Conservation (phyloP, 2,888 invertebrate species). For the Heliconius ismenius region DNA sequence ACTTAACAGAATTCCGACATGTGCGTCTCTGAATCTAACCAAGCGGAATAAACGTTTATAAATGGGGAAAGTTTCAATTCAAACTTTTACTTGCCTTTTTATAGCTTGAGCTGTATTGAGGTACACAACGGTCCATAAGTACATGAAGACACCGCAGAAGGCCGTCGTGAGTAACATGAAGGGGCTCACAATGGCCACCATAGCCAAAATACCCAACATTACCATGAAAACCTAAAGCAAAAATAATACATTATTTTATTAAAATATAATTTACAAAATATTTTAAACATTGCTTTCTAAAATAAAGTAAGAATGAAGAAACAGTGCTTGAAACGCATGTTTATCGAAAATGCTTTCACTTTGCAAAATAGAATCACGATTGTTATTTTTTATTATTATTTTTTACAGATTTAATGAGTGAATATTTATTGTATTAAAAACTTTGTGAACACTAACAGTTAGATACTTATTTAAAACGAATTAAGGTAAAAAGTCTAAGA, state of each 20-base stretch:
- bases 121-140: constrained; percentile 84
- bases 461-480: too few relatives aligned
- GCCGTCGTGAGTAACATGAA: constrained; percentile 85
- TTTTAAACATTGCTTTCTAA: background rate
- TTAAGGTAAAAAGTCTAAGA: too few relatives aligned
- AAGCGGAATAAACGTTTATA: too few relatives aligned
- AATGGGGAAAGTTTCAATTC: too few relatives aligned
- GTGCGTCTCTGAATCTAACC: too few relatives aligned
- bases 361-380: background rate
- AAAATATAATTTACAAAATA: background rate
- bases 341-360: background rate
- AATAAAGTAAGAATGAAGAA: background rate
- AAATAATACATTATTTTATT: background rate
- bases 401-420: background rate
- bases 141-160: constrained; percentile 84
- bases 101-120: constrained; percentile 87
- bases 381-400: background rate
- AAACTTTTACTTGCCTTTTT: constrained; percentile 73
- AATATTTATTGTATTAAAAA: background rate
- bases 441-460: background rate
- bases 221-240: constrained; percentile 19
- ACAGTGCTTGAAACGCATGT: background rate
- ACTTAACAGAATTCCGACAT: too few relatives aligned
- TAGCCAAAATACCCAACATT: constrained; percentile 84
- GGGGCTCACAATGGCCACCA: constrained; percentile 87